Base-by-base conservation (phyloP, 1,140 invertebrate species). In the Heterodera carotae region DNA sequence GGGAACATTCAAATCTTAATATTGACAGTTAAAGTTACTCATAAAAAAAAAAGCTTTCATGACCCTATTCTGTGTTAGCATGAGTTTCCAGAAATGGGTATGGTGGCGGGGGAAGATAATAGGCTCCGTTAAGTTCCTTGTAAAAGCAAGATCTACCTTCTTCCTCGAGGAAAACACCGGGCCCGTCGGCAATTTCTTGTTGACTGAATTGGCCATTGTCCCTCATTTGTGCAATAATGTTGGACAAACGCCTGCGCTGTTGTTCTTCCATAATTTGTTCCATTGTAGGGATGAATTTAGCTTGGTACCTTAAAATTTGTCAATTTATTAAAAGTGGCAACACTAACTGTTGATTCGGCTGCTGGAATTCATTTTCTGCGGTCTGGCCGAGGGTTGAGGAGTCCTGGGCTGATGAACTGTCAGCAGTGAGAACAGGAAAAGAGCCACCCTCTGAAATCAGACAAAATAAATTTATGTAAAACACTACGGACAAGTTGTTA, bases 211-310 rank as follows among this genome's bases (percentile, higher is more conserved):
- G 25, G 22, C 64, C 33, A 39, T 74, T 12, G 22, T 62, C 12
- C 39, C 29, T 74, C 34, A 74, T 6, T 25, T 74, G 72, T n/a
- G 27, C 72, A 39, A 74, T 56, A 33, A 74, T 74, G 25, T 74
- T 64, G 39, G 72, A 15, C 56, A 74, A 64, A 4, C 72, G 72
- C 22, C 25, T 33, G 34, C 72, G 72, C 59, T 60, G 36, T 15
- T 60, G 69, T 43, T 74, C 72, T 6, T 18, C 33, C 6, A 66
- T 4, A 8, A 66, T 66, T 66, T 66, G 29, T 62, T 62, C 33
- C 64, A 27, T 33, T 59, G 59, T 0, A 73, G 71, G 27, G n/a
- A 34, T 25, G 5, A 56, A 74, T 34, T 74, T n/a, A 29, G 72
- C 64, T 43, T 72, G 36, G 33, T 64, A 74, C 36, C 72, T 74